Conservation (phyloP, 2,888 invertebrate genomes). For the Napeogenes sylphis region DNA sequence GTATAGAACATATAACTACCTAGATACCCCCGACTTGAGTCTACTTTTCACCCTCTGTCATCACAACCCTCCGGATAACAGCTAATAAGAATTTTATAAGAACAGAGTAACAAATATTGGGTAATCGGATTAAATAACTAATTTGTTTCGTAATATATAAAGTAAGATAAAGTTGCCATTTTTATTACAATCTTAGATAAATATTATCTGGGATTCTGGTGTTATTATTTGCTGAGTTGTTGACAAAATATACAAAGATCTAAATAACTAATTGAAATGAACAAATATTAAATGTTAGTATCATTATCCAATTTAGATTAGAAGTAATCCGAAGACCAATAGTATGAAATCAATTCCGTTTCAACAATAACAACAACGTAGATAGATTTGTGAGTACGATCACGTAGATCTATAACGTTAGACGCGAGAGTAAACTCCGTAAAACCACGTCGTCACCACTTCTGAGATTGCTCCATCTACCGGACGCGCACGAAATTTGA, state of each 20-base stretch:
- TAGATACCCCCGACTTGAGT: constrained; percentile 26
- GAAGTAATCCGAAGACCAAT: background rate
- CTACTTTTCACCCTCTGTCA: constrained; percentile 49
- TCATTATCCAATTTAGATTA: background rate
- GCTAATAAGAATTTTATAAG: constrained; percentile 72
- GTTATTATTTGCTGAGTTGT: too few species aligned
- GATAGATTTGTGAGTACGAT: constrained; percentile 45
- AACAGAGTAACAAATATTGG: constrained; percentile 17
- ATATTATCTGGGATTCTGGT: too few species aligned
- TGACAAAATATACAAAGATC: too few species aligned
- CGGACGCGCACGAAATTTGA: constrained; percentile 47
- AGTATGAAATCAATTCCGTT: constrained; percentile 36
- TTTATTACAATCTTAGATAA: too few species aligned
- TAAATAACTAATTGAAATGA: too few species aligned
- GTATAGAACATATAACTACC: constrained; percentile 55
- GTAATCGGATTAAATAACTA: constrained; percentile 31
- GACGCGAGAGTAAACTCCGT: constrained; percentile 40
- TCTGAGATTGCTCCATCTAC: constrained; percentile 58
- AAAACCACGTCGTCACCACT: constrained; percentile 48
- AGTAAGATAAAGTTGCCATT: background rate
- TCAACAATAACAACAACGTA: constrained; percentile 36
- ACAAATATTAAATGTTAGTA: too few species aligned
- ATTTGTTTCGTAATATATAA: background rate
- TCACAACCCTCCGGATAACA: constrained; percentile 49
- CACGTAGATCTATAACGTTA: constrained; percentile 61